Evolutionary conservation across 2,113 vertebrate genomes (phyloP).

Genomic region (Gavia stellata): DNA sequence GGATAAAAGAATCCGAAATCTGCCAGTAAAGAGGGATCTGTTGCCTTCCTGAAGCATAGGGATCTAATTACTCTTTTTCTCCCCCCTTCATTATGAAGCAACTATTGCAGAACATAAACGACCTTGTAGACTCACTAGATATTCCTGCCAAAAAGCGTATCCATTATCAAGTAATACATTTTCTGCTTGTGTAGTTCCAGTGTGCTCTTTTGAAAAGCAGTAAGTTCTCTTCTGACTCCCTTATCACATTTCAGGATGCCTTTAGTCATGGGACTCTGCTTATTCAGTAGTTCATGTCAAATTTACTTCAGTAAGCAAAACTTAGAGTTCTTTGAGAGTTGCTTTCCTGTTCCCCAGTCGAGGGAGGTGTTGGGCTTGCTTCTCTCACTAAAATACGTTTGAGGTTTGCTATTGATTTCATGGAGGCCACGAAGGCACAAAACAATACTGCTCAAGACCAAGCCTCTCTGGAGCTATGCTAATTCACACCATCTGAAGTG

Average conservation of each 20-base stretch:
- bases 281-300: conserved; percentile 58
- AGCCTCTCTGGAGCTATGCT: background rate
- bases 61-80: conserved; percentile 36
- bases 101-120: conserved; percentile 48
- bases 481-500: conserved; percentile 10
- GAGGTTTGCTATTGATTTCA: conserved; percentile 5
- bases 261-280: conserved; percentile 40
- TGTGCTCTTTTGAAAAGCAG: conserved; percentile 44
- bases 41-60: conserved; percentile 33
- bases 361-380: background rate
- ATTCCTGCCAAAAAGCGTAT: conserved; percentile 43
- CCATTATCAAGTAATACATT: conserved; percentile 65
- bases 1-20: conserved; percentile 57
- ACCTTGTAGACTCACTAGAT: conserved; percentile 35
- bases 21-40: conserved; percentile 50
- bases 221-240: conserved; percentile 43
- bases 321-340: background rate
- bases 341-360: background rate
- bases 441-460: background rate
- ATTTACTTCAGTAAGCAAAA: conserved; percentile 37
- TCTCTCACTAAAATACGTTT: background rate
- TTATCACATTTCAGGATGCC: conserved; percentile 61
- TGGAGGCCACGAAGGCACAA: background rate
- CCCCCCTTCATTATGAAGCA: conserved; percentile 20
- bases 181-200: conserved; percentile 46